These are phyloP conservation scores for Antitype chi DNA, from an alignment of 2,888 invertebrate species.

Conservation along the genomic window DNA sequence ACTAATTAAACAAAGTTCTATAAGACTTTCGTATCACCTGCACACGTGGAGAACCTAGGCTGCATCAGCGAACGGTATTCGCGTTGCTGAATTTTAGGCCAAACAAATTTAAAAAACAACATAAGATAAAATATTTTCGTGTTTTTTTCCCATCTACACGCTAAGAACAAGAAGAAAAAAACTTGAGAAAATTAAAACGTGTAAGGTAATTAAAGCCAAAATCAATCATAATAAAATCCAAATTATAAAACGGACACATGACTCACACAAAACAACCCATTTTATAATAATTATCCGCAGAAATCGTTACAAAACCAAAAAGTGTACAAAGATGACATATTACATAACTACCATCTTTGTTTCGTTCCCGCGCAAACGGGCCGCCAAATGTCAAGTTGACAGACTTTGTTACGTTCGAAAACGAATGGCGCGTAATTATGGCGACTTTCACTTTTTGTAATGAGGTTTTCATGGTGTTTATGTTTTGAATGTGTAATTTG, in stretches of 20 bases:
- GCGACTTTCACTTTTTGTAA: conserved; percentile 68
- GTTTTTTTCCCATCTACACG: too few species aligned
- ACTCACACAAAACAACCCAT: background rate
- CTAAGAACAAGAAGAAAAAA: too few species aligned
- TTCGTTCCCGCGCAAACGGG: conserved; percentile 23
- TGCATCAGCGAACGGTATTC: too few species aligned
- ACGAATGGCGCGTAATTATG: conserved; percentile 56
- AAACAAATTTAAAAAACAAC: too few species aligned
- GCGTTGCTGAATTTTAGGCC: too few species aligned
- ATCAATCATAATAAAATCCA: background rate
- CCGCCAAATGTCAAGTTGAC: conserved; percentile 49
- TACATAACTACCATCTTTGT: conserved; percentile 52
- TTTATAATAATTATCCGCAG: conserved; percentile 2
- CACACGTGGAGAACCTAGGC: too few species aligned
- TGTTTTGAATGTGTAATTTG: conserved; percentile 31
- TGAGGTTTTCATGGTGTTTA: conserved; percentile 54
- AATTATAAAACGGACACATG: background rate
- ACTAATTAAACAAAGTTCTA: too few species aligned
- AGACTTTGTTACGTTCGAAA: conserved; percentile 60
- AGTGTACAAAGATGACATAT: conserved; percentile 39
- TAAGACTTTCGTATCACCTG: too few species aligned
- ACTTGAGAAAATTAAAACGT: too few species aligned
- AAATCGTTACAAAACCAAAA: conserved; percentile 42
- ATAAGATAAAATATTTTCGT: too few species aligned
- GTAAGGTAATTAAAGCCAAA: too few species aligned